Conservation (phyloP, 2,797 vertebrate genomes). For the Clarias fuscus region DNA sequence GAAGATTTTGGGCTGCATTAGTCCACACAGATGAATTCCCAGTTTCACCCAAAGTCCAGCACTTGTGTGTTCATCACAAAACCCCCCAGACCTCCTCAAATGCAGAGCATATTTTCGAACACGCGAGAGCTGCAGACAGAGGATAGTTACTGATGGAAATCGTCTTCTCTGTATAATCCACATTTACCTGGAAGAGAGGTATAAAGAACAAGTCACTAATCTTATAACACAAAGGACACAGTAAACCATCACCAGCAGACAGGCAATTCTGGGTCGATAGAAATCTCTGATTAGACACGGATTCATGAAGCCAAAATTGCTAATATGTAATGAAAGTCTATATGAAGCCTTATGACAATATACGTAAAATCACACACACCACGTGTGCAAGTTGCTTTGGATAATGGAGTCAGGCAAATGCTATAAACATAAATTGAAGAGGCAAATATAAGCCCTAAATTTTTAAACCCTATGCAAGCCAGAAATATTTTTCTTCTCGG, state of each 20-base stretch:
- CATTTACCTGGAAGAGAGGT: constrained; percentile 75
- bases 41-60: neutral
- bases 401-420: too few species aligned
- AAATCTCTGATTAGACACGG: neutral
- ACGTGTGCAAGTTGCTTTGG: too few species aligned
- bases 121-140: constrained; percentile 92
- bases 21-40: constrained; percentile 30
- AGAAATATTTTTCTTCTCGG: too few species aligned
- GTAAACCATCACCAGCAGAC: neutral
- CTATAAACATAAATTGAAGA: too few species aligned
- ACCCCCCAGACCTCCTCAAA: constrained; percentile 96
- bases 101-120: constrained; percentile 92
- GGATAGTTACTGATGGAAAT: constrained; percentile 97
- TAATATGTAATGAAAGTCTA: neutral
- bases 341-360: neutral
- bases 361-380: neutral
- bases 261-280: too few species aligned
- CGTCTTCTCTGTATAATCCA: constrained; percentile 90
- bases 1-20: neutral
- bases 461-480: too few species aligned
- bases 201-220: constrained; percentile 9
- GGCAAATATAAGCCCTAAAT: too few species aligned
- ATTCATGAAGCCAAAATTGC: neutral
- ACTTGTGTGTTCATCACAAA: constrained; percentile 68
- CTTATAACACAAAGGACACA: neutral